These are phyloP conservation scores for Paradoxurus hermaphroditus DNA, from an alignment of 2,113 vertebrate species.

Conservation along the genomic window DNA sequence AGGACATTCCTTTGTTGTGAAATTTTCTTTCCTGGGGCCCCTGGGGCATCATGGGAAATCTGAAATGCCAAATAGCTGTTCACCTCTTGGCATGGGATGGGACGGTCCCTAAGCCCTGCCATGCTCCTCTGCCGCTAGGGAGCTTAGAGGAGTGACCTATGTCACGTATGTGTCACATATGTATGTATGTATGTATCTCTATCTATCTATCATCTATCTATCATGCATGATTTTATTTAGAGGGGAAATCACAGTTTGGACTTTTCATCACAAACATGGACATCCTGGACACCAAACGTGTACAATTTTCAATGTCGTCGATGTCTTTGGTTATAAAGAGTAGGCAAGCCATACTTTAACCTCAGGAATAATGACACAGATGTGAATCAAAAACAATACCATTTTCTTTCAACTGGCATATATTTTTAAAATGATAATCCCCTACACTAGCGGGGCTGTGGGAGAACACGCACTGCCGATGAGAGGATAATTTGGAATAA, in stretches of 20 bases:
- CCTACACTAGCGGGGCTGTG: background rate
- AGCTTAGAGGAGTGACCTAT: background rate
- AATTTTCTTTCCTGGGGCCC: slow-evolving; percentile 25
- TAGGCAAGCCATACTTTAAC: background rate
- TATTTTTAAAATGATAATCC: background rate
- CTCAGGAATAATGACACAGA: background rate
- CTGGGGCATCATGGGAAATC: background rate
- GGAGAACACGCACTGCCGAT: background rate
- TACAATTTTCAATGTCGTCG: background rate
- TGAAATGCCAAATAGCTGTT: slow-evolving; percentile 24
- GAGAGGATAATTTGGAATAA: background rate
- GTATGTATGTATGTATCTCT: background rate
- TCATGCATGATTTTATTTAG: background rate
- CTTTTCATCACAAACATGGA: background rate
- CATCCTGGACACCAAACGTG: background rate
- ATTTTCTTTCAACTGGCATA: background rate
- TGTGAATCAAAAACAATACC: background rate
- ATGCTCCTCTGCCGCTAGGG: background rate
- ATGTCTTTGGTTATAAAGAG: background rate
- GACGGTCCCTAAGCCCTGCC: background rate
- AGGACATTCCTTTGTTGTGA: slow-evolving; percentile 1
- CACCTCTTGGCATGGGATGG: background rate
- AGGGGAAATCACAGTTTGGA: background rate
- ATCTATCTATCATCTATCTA: too few relatives aligned
- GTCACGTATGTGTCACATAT: too few relatives aligned